These are phyloP conservation scores for Cassiopea xamachana DNA, from an alignment of 30 jellyfish, hydroid and myxozoan genomes.

Conservation along the genomic window DNA sequence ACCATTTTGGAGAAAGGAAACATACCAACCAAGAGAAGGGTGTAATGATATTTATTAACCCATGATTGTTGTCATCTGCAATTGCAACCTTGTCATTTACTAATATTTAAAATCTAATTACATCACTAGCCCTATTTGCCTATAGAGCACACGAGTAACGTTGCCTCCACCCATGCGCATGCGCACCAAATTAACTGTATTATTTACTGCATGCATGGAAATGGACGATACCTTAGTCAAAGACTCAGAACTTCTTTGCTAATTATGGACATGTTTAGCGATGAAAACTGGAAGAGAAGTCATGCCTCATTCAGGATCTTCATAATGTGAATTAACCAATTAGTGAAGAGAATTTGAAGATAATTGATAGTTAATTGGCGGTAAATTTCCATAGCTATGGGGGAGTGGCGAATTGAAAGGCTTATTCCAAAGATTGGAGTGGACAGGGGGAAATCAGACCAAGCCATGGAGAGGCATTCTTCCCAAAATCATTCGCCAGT, in stretches of 20 bases:
- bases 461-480: not conserved
- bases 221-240: not conserved
- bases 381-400: not conserved
- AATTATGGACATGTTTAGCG: not conserved
- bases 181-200: constrained; percentile 25
- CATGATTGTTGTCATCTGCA: too few species aligned
- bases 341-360: not conserved
- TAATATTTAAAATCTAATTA: constrained; percentile 2
- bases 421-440: not conserved
- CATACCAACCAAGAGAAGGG: not conserved
- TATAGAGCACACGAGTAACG: not conserved
- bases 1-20: not conserved
- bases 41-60: not conserved
- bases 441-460: not conserved
- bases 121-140: not conserved
- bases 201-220: not conserved
- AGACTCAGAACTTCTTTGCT: not conserved
- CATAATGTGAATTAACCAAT: not conserved
- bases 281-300: not conserved
- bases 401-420: not conserved
- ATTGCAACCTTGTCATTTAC: too few species aligned
- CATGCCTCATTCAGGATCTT: not conserved
- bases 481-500: constrained; percentile 1
- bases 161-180: constrained; percentile 39
- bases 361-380: not conserved